A percentile compares a stretch with the other conserved stretches of the same genome.
These are phyloP conservation scores for Enteromius radiatus DNA, from an alignment of 2,797 vertebrate species.

Conservation along the genomic window DNA sequence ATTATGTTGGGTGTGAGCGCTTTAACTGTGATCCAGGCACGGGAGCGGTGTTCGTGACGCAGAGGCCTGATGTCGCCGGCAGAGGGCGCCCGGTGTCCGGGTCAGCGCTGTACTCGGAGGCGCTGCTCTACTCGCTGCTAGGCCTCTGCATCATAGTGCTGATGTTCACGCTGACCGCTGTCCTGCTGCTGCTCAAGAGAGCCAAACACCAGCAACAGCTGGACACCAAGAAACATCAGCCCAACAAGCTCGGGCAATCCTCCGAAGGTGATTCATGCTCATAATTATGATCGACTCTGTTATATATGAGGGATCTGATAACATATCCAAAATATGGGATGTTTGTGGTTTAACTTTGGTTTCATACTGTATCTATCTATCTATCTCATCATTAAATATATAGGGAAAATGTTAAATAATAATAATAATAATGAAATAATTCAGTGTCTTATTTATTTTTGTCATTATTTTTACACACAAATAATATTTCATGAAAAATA, in stretches of 20 bases:
- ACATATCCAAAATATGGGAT: background rate
- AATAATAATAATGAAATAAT: too few relatives aligned
- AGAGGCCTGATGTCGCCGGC: background rate
- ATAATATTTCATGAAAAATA: too few relatives aligned
- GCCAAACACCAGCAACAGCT: slow-evolving; percentile 26
- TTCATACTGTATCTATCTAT: too few relatives aligned
- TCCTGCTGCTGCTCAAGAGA: slow-evolving; percentile 62
- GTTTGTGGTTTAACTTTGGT: too few relatives aligned
- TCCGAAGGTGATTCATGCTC: slow-evolving; percentile 60
- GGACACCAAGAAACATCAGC: slow-evolving; percentile 30
- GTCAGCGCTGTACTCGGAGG: slow-evolving; percentile 41
- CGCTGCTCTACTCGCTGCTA: slow-evolving; percentile 70
- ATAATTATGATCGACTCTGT: too few relatives aligned
- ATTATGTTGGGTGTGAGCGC: background rate
- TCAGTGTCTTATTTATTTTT: too few relatives aligned
- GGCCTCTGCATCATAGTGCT: slow-evolving; percentile 67
- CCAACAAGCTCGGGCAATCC: background rate
- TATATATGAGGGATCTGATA: background rate
- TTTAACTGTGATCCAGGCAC: background rate
- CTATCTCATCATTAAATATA: too few relatives aligned
- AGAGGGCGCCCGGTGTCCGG: background rate
- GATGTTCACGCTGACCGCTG: slow-evolving; percentile 63
- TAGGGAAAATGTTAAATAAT: too few relatives aligned
- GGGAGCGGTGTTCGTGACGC: background rate
- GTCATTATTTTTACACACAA: too few relatives aligned